Evolutionary conservation across 2,888 invertebrate species (phyloP).

Genomic region (Drosophila formosana): DNA sequence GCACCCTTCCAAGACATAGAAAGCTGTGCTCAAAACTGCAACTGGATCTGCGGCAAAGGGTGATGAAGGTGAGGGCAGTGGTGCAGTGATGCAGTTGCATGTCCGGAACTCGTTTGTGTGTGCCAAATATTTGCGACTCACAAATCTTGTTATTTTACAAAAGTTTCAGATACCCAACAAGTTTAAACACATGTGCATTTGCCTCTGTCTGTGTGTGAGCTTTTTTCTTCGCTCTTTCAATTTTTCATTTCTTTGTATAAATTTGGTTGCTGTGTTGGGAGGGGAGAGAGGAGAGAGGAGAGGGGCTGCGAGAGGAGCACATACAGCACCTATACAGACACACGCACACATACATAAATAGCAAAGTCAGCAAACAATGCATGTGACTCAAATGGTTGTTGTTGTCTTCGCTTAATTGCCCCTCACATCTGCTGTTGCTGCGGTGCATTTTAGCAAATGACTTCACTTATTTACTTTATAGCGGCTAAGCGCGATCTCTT

Average conservation of each 20-base stretch:
- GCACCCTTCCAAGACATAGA: conserved; percentile 43
- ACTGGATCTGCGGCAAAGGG: conserved; percentile 16
- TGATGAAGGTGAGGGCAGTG: neutral
- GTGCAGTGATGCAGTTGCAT: conserved; percentile 52
- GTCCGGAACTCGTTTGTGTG: conserved; percentile 76
- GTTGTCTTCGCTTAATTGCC: conserved; percentile 34
- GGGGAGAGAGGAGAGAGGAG: neutral
- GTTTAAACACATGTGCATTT: conserved; percentile 24
- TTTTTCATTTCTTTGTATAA: conserved; percentile 64
- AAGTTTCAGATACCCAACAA: conserved; percentile 46
- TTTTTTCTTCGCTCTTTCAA: conserved; percentile 34
- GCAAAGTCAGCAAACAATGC: conserved; percentile 12
- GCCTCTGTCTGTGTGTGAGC: conserved; percentile 6
- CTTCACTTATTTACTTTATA: conserved; percentile 74
- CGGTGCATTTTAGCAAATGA: conserved; percentile 78
- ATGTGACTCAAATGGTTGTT: conserved; percentile 51
- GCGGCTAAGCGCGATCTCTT: conserved; percentile 34
- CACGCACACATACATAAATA: neutral
- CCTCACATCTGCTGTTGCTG: conserved; percentile 54
- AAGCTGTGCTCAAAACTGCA: conserved; percentile 46
- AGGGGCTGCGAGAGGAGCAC: neutral
- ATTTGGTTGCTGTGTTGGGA: conserved; percentile 26
- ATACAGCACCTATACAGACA: neutral
- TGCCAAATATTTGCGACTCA: conserved; percentile 77
- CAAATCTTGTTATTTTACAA: conserved; percentile 69